Percentiles rank a stretch among this genome's conserved stretches.
These are phyloP conservation scores for Drosophila pseudoobscura DNA, from an alignment of 1,140 invertebrate species.

Conservation along the genomic window DNA sequence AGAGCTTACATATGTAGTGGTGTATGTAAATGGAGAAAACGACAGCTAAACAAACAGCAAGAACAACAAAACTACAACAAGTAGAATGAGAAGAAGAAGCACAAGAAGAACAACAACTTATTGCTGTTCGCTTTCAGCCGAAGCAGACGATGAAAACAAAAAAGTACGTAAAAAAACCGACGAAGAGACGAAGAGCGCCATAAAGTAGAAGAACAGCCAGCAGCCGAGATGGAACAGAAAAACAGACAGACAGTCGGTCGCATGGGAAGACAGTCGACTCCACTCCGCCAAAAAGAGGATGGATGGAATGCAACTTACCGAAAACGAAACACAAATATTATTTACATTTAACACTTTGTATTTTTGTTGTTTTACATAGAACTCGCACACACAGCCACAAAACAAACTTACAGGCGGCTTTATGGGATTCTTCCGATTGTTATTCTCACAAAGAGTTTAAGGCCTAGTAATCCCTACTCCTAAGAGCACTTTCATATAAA, in stretches of 20 bases:
- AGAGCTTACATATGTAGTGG: too few species aligned
- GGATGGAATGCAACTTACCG: slow-evolving; percentile 34
- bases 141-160: slow-evolving; percentile 80
- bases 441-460: too few species aligned
- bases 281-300: background rate
- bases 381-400: slow-evolving; percentile 6
- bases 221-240: too few species aligned
- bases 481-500: background rate
- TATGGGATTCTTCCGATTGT: background rate
- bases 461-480: too few species aligned
- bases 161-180: slow-evolving; percentile 63
- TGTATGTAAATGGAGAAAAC: slow-evolving; percentile 63
- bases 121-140: slow-evolving; percentile 46
- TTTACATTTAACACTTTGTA: slow-evolving; percentile 31
- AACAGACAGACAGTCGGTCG: too few species aligned
- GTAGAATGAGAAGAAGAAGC: slow-evolving; percentile 14
- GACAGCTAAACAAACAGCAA: slow-evolving; percentile 66
- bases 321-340: slow-evolving; percentile 14
- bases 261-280: background rate
- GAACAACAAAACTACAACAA: slow-evolving; percentile 30
- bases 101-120: slow-evolving; percentile 39
- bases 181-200: slow-evolving; percentile 3
- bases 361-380: slow-evolving; percentile 24
- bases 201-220: background rate
- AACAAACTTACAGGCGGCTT: slow-evolving; percentile 4